Conservation (phyloP, 2,888 invertebrate genomes). For the Drosophila nigricruria region DNA sequence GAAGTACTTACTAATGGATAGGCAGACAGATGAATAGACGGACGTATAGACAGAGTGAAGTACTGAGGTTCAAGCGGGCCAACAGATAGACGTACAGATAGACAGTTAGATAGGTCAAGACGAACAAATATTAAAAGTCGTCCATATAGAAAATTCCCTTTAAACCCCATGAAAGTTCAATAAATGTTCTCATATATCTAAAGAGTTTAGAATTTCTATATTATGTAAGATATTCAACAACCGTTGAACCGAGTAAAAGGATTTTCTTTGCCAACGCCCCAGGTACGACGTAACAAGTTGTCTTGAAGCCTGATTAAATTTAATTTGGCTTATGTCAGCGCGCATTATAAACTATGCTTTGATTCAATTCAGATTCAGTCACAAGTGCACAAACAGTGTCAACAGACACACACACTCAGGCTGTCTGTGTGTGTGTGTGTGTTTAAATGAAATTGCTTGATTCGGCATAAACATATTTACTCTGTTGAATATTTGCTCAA, state of each 20-base stretch:
- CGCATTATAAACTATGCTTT: conserved; percentile 53
- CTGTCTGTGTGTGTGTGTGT: conserved; percentile 55
- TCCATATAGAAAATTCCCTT: not conserved
- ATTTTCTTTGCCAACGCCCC: not conserved
- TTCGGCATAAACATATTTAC: conserved; percentile 80
- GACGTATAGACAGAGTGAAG: not conserved
- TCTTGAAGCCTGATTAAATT: conserved; percentile 19
- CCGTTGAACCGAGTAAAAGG: not conserved
- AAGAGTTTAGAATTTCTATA: not conserved
- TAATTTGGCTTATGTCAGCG: conserved; percentile 37
- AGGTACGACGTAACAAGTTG: conserved; percentile 17
- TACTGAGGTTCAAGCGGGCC: not conserved
- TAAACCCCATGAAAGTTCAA: not conserved
- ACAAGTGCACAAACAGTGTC: conserved; percentile 31
- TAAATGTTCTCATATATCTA: not conserved
- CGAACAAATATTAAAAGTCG: too few species aligned
- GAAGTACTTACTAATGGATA: not conserved
- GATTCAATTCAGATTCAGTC: conserved; percentile 41
- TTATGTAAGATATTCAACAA: not conserved
- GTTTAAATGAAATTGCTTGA: conserved; percentile 80
- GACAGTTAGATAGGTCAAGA: too few species aligned
- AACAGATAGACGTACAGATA: too few species aligned
- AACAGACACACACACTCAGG: conserved; percentile 43
- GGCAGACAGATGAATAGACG: not conserved
- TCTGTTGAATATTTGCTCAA: conserved; percentile 80